Evolutionary conservation across 2,888 invertebrate genomes (phyloP), one percentile per base, ranked within the genome.

Genomic region (Xylophagus ater): DNA sequence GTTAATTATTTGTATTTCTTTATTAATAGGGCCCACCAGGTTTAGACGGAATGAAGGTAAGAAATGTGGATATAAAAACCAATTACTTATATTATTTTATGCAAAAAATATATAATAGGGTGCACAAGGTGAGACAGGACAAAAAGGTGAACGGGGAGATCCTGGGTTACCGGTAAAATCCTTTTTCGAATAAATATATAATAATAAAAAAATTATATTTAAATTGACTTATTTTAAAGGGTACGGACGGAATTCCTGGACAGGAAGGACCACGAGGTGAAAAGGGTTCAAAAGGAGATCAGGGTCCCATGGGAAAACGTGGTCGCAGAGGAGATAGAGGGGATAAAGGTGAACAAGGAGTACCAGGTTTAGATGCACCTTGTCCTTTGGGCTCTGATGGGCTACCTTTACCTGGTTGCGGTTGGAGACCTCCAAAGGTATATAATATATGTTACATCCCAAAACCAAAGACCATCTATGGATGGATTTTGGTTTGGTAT

Each of bases 301-400:
- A 60, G 36, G 92, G 92, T 40, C 83, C 83, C 40, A 69, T 77
- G 45, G 93, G 93, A 44, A 89, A 87, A 67, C 76, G 90, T 53
- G 94, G 94, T 38, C 76, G 85, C 51, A 88, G 87, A 68, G 94
- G 94, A 21, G 86, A 89, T 65, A 81, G 81, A 57, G 94, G 94
- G 26, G 83, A 85, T 57, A 88, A 88, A 68, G 94, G 94, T 41
- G 92, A 92, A 57, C 88, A 89, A 72, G 96, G 96, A 51, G 92
- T 93, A 50, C 96, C 94, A 23, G 96, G 96, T 24, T 70, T 97
- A 54, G 96, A 97, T 69, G 97, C 97, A 30, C 96, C 96, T n/a
- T 97, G 97, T 70, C 97, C 97, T 48, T 71, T 94, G 42, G 97
- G 93, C 41, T 79, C 84, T 35, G 94, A 97, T 67, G 97, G 97